phyloP scores from a whole-genome alignment of 2,113 vertebrate genomes.

The Calidris pugnax region DNA sequence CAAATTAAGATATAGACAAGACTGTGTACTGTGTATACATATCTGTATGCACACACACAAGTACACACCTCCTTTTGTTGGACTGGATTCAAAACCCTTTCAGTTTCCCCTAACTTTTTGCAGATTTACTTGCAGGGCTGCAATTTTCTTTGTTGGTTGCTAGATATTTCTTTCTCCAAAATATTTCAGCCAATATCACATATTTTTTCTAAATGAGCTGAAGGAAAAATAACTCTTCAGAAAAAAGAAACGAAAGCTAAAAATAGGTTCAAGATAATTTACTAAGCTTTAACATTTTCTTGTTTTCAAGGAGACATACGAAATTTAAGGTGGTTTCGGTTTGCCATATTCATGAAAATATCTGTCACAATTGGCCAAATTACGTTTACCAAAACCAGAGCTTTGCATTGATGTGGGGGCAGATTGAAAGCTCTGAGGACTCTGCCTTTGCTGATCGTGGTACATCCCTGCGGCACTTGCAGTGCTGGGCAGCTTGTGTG shows the following conservation, averaged over 20 bases:
- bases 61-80: background rate
- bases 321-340: background rate
- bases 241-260: background rate
- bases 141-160: background rate
- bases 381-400: rapidly evolving
- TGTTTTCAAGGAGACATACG: background rate
- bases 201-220: background rate
- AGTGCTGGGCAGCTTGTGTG: background rate
- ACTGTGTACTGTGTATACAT: background rate
- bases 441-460: background rate
- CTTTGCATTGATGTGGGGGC: background rate
- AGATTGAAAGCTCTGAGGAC: background rate
- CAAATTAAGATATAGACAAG: background rate
- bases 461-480: rapidly evolving
- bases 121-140: background rate
- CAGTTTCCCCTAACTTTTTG: background rate
- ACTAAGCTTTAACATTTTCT: background rate
- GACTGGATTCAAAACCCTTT: background rate
- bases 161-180: background rate
- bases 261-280: background rate
- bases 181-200: background rate
- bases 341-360: background rate
- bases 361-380: background rate
- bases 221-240: background rate
- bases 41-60: too few species aligned